Evolutionary conservation across 2,797 vertebrate species (phyloP).

Genomic region (Sebastes umbrosus): DNA sequence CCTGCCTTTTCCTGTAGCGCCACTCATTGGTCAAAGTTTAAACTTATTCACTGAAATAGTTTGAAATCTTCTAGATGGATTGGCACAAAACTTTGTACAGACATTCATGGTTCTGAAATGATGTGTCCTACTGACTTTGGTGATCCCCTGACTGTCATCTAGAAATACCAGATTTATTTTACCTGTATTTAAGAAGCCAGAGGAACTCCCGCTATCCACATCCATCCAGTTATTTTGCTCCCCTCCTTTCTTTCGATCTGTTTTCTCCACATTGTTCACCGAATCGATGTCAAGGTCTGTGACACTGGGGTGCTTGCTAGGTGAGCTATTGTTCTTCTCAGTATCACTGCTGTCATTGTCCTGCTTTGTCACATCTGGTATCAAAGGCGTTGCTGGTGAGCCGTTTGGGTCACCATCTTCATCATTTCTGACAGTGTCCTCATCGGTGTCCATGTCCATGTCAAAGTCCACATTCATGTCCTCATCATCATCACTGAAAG

Average conservation of each 20-base stretch:
- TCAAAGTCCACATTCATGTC: constrained; percentile 57
- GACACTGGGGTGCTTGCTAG: not conserved
- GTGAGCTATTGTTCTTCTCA: not conserved
- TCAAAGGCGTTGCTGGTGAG: not conserved
- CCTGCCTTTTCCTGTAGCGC: not conserved
- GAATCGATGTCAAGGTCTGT: not conserved
- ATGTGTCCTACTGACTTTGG: not conserved
- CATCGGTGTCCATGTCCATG: constrained; percentile 23
- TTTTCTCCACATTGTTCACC: not conserved
- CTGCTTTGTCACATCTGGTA: not conserved
- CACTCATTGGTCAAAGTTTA: not conserved
- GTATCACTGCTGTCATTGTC: not conserved
- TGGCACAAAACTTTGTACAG: not conserved
- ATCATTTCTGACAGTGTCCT: not conserved
- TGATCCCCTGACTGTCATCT: not conserved
- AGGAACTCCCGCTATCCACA: not conserved
- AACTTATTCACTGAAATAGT: not conserved
- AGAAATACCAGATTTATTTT: not conserved
- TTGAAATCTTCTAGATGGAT: not conserved
- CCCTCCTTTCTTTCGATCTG: not conserved
- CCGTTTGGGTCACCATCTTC: fast-evolving
- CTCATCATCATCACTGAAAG: constrained; percentile 30
- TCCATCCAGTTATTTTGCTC: constrained; percentile 1
- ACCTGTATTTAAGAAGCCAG: constrained; percentile 20
- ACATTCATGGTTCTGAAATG: not conserved